Base-by-base conservation (phyloP, 2,113 vertebrate species). In the Chaetops frenatus region DNA sequence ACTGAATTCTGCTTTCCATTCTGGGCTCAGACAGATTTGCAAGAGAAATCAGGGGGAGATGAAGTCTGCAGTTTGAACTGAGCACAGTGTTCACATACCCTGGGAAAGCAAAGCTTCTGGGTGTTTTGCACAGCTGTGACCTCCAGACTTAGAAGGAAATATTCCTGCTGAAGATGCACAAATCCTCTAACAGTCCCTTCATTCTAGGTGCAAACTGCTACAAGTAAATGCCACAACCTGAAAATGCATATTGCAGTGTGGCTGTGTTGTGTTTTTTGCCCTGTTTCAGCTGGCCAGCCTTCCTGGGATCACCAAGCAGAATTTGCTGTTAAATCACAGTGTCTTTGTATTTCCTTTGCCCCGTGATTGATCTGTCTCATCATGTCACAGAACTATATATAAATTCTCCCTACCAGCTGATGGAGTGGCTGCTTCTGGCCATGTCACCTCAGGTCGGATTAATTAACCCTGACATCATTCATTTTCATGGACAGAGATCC, bases 391-490 rank as follows among this genome's bases (percentile, higher is more conserved):
- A 42, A 10, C 91, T 90, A 86, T 57, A 92, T 38, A 81, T 88
- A 88, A 92, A 38, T 73, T 92, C 67, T 96, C 71, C 76, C 90
- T 65, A 0, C 42, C 1, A 3, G 90, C 82, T 67, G 4, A 12
- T 1, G 7, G 10, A 78, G 81, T 29, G 79, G 72, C 86, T 77
- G 81, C 86, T 84, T 15, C 92, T 69, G 57, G 89, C 94, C 2
- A 1, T 86, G 87, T 82, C 94, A 79, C 85, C 79, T 91, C 92
- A 67, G 95, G 92, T 96, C 23, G 4, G 89, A 84, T 95, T 96
- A 94, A 97, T 97, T 96, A 95, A 92, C 94, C 88, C 86, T 92
- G 92, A 85, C 94, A 94, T 87, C 80, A 94, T 92, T 86, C 71
- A 53, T 96, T 92, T 94, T 24, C 91, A 78, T 18, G 94, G 89